Evolutionary conservation across 1,140 invertebrate species (phyloP), one percentile per base, ranked within the genome.

Genomic region (Saccostrea echinata): DNA sequence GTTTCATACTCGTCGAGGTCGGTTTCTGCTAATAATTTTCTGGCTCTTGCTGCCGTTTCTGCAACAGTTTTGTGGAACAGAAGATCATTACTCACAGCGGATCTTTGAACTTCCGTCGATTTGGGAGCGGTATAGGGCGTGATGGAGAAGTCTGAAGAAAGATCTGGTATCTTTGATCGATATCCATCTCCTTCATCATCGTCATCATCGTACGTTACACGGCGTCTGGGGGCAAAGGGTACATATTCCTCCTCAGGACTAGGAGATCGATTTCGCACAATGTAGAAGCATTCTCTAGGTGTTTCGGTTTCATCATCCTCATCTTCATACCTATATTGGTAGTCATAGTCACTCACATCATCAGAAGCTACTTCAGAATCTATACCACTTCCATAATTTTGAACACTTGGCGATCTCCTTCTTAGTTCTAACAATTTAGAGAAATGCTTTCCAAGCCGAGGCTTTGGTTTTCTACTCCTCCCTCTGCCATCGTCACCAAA

Each of bases 1-100:
- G 83, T 87, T 71, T 91, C 91, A 85, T 90, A 91, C 18, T 90
- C 88, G 51, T 89, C 82, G 61, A 90, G 82, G 53, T 91, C 89
- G 2, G 90, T 85, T 81, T 88, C 85, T 88, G 85, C 82, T 53
- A 91, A 80, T n/a, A 89, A 89, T 33, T 86, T 76, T n/a, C 91
- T 68, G 24, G 91, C 91, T 35, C 88, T 88, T 55, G 88, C 68
- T 12, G 91, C 91, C 24, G 91, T 90, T 27, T 86, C 83, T 43
- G 90, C 86, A 51, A 91, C 90, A 68, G 90, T 55, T 27, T 90
- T 84, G 35, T 91, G 89, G 61, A 90, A 91, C n/a, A 87, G 64
- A 81, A 91, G 61, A 68, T 90, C 90, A 27, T 91, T 87, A 64
- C 81, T 24, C 1, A 90, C 68, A 3, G 87, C 57, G 0, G 52